Conservation (phyloP, 2,888 invertebrate species). For the Globia sparganii region DNA sequence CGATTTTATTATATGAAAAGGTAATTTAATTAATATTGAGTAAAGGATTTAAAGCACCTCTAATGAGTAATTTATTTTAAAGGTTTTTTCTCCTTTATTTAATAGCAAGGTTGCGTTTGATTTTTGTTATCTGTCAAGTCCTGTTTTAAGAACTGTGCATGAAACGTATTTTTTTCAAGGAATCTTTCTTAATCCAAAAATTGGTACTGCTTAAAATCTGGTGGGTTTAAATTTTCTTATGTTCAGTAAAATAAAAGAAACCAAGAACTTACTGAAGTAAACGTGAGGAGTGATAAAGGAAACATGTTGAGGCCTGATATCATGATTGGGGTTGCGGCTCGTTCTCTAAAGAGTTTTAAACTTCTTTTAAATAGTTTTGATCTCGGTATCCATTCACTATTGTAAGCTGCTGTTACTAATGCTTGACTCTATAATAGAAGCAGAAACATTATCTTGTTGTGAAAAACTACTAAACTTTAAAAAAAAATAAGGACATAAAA, state of each 20-base stretch:
- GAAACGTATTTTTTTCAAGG: background rate
- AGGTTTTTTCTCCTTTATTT: background rate
- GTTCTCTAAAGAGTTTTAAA: slow-evolving; percentile 75
- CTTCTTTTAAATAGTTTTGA: slow-evolving; percentile 76
- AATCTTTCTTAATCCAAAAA: background rate
- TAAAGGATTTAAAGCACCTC: background rate
- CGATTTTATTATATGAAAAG: no score
- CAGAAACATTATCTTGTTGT: background rate
- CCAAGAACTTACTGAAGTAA: slow-evolving; percentile 74
- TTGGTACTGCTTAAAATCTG: background rate
- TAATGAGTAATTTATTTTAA: background rate
- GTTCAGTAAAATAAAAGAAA: background rate
- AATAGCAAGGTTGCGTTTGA: background rate
- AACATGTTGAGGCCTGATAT: slow-evolving; percentile 79
- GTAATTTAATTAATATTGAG: no score
- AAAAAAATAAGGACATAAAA: no score
- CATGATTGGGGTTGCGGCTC: slow-evolving; percentile 74
- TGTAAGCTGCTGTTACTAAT: slow-evolving; percentile 78
- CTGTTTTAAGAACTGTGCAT: background rate
- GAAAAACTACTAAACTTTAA: background rate
- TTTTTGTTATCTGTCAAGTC: background rate
- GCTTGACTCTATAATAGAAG: slow-evolving; percentile 74
- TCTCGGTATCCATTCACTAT: slow-evolving; percentile 79
- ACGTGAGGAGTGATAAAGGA: slow-evolving; percentile 77
- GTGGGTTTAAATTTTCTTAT: background rate